phyloP scores from a whole-genome alignment of 1,140 invertebrate genomes.

The Drosophila mayri region DNA sequence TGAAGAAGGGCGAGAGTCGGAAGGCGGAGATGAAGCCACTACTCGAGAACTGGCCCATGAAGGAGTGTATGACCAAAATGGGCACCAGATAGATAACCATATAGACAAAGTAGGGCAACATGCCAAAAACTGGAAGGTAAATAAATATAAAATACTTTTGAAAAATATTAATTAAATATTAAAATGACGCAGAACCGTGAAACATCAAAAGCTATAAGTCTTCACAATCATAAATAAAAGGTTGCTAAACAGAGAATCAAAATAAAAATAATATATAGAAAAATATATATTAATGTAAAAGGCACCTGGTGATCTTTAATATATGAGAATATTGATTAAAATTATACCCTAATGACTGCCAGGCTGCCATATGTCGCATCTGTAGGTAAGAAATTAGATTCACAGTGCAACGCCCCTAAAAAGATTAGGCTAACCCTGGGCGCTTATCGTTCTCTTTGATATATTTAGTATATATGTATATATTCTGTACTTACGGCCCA shows the following conservation, averaged over 20 bases:
- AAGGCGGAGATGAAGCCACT: slow-evolving; percentile 79
- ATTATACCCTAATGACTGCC: neutral
- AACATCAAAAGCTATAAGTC: neutral
- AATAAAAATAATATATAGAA: neutral
- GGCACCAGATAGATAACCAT: slow-evolving; percentile 69
- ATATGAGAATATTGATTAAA: neutral
- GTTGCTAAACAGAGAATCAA: neutral
- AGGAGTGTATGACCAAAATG: slow-evolving; percentile 75
- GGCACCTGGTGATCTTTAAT: neutral
- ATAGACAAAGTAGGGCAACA: slow-evolving; percentile 64
- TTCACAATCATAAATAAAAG: neutral
- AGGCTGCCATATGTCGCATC: neutral
- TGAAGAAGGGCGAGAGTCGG: slow-evolving; percentile 76
- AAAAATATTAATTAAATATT: neutral
- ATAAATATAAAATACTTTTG: neutral
- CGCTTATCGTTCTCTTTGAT: slow-evolving; percentile 2
- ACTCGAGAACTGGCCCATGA: slow-evolving; percentile 81
- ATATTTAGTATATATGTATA: neutral
- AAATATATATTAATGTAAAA: neutral
- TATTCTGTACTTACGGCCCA: slow-evolving; percentile 63
- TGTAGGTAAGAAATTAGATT: neutral
- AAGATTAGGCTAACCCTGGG: slow-evolving; percentile 22
- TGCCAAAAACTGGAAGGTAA: slow-evolving; percentile 48
- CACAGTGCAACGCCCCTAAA: slow-evolving; percentile 31
- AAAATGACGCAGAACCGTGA: neutral